Evolutionary conservation across 2,888 invertebrate species (phyloP).

Genomic region (Plagodis pulveraria): DNA sequence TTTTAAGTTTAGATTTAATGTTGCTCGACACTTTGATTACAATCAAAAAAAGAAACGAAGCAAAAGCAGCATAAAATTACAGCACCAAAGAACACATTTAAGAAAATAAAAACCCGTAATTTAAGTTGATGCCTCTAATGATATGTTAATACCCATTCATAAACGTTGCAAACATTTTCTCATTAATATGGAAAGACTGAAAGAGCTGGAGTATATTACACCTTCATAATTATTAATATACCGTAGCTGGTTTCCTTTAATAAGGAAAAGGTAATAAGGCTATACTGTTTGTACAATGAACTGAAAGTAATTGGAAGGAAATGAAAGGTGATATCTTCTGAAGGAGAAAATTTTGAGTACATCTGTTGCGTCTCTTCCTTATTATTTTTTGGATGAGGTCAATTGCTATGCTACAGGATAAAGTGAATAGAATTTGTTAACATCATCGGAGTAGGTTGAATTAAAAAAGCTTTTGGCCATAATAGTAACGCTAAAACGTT

Average conservation of each 20-base stretch:
- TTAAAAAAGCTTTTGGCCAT: too few relatives aligned
- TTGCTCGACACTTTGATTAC: too few relatives aligned
- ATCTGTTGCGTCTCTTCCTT: too few relatives aligned
- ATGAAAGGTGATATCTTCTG: conserved; percentile 7
- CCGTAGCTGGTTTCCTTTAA: conserved; percentile 6
- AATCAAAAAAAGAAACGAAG: too few relatives aligned
- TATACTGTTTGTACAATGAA: conserved; percentile 1
- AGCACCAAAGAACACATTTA: not conserved
- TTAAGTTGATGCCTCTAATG: conserved; percentile 9
- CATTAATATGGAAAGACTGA: conserved; percentile 5
- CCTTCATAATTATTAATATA: conserved; percentile 12
- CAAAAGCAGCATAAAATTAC: too few relatives aligned
- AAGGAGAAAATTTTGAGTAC: conserved; percentile 1
- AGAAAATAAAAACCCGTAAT: not conserved
- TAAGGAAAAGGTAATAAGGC: conserved; percentile 5
- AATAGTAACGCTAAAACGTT: too few relatives aligned
- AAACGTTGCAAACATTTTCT: conserved; percentile 5
- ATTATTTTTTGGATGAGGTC: too few relatives aligned
- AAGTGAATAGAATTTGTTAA: too few relatives aligned
- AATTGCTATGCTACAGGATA: too few relatives aligned
- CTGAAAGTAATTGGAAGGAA: conserved; percentile 3
- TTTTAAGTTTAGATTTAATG: too few relatives aligned
- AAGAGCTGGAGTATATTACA: not conserved
- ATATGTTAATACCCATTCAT: conserved; percentile 8
- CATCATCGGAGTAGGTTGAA: too few relatives aligned